Percentiles rank a stretch among this genome's conserved stretches.
phyloP scores from a whole-genome alignment of 2,797 vertebrate genomes.

The Cirrhinus molitorella region DNA sequence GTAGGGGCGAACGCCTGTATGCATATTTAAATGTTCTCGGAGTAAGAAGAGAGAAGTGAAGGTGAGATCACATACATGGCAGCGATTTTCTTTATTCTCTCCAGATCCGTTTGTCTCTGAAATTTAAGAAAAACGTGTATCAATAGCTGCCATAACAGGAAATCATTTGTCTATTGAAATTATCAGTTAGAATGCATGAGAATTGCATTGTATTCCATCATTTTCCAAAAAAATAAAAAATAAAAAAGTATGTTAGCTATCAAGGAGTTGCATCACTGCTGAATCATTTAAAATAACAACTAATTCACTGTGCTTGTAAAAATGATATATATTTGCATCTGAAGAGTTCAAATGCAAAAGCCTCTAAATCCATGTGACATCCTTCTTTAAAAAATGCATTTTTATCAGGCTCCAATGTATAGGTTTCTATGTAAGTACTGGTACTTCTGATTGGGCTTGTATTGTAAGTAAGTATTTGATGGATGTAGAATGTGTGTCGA shows the following conservation, averaged over 20 bases:
- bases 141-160: not conserved
- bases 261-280: not conserved
- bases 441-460: too few relatives aligned
- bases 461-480: too few relatives aligned
- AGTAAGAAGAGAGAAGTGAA: conserved; percentile 76
- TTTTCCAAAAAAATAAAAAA: not conserved
- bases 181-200: not conserved
- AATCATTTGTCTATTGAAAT: not conserved
- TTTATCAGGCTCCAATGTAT: too few relatives aligned
- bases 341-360: too few relatives aligned
- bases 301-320: not conserved
- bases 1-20: conserved; percentile 78
- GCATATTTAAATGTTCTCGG: conserved; percentile 80
- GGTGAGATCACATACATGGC: conserved; percentile 73
- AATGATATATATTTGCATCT: too few relatives aligned
- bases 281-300: too few relatives aligned
- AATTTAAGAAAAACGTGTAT: not conserved
- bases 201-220: not conserved
- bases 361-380: too few relatives aligned
- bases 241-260: too few relatives aligned
- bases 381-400: too few relatives aligned
- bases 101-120: conserved; percentile 51
- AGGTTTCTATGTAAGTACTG: too few relatives aligned
- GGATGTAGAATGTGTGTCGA: too few relatives aligned
- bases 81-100: conserved; percentile 66